Evolutionary conservation across 92 coral and sea anemone genomes (phyloP), one percentile per base, ranked within the genome.

Genomic region (Epizoanthus scotinus): DNA sequence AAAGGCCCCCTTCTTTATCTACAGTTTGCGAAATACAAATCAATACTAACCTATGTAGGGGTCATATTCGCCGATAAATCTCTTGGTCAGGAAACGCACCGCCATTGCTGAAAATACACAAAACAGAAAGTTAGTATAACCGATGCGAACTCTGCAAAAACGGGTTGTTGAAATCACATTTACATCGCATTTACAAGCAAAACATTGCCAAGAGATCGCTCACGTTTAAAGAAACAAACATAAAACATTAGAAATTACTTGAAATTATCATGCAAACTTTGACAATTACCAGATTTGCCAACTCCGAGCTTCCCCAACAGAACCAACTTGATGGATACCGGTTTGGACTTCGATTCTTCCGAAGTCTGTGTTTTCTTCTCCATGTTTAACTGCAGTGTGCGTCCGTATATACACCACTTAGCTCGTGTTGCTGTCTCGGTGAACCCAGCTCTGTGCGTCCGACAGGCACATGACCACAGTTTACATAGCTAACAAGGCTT

Each of bases 31-130:
- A 31, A 50, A 49, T 27, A 58, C 52, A 10, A 10, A 12, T 47
- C 13, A 13, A 9, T 63, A 34, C 94, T 78, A 26, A 94, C 98
- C 98, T 27, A 85, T 85, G 59, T 90, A 88, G 5, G 93, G 94
- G 86, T 94, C 98, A 81, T 94, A 94, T 62, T 94, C 98, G 2
- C 98, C 98, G 3, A 94, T 94, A 83, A 89, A 94, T 82, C 93
- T 83, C 52, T 84, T 94, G 52, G 98, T 94, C 63, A 94, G 87
- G 69, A 94, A 94, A 15, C 98, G 87, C 54, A 94, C 98, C 10
- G 88, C 91, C 90, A 94, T 90, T 15, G 98, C 98, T 94, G 78
- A 17, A 78, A 87, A 77, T n/a, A 6, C 31, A 63, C 26, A 25
- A 26, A 29, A 40, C 7, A 19, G 19, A 58, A 42, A 71, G 50